Base-by-base conservation (phyloP, 1,140 invertebrate species). In the Trichonephila clavipes region DNA sequence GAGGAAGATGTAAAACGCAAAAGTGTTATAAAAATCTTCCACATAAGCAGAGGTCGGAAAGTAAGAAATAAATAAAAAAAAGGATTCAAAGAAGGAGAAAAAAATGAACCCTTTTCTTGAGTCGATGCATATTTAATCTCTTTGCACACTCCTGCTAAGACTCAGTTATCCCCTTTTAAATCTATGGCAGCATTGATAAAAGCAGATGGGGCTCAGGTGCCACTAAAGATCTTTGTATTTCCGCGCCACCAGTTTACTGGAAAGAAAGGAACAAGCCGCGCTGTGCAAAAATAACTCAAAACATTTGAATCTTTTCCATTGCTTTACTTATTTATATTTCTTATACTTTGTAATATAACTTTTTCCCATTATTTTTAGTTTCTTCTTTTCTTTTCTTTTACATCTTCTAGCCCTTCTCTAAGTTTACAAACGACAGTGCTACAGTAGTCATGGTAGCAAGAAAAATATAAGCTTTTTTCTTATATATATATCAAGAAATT, bases 51-150 rank as follows among this genome's bases (percentile, higher is more conserved):
- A n/a, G 10, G n/a, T 12, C 64, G n/a, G 24, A 69, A 69, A 69
- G 8, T 12, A 2, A 24, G 21, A 3, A 62, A 62, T 2, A 62
- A 64, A 21, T 19, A 21, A 62, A 62, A 62, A 5, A 64, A 64
- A 64, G 7, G 7, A 64, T 19, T 64, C 3, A 1, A 2, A 3
- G 2, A 19, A 19, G 2, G 12, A 19, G 18, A 40, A 77, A 34
- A 77, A 77, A 40, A 77, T 5, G 28, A 77, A 77, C 14, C 72
- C 34, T 40, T 77, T 40, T 18, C 34, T 18, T 16, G 3, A 77
- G 24, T 77, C 34, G 82, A 85, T 85, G 82, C 82, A 85, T 85
- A 85, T 85, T 85, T 85, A 85, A 85, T 85, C 82, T 85, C 82
- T 59, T 51, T 34, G 58, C 82, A 77, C 72, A 77, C 44, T 85